Evolutionary conservation across 92 coral and sea anemone genomes (phyloP), one percentile per base, ranked within the genome.

Genomic region (Epizoanthus stellaris): DNA sequence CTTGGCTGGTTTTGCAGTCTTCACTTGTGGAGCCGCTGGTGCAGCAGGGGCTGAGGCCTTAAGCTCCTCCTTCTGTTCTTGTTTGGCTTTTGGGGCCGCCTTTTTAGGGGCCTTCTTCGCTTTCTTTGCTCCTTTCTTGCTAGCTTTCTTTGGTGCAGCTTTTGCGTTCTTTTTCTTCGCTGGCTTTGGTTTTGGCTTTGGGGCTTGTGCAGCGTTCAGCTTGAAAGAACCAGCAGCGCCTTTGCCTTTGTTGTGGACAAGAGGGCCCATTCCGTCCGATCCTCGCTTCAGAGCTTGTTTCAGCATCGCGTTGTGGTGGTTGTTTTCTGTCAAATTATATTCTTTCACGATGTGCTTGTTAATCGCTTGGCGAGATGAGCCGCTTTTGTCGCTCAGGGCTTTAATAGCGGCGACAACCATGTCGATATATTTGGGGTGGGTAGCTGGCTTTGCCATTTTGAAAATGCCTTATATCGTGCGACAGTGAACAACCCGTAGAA

Each of bases 161-260:
- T 91, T 91, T 59, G 73, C 83, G 3, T 74, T 69, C 39, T 58
- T 67, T 21, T 66, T 79, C 73, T 86, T 86, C 19, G 77, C 86
- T 83, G 89, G 63, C 70, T 84, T 75, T n/a, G 39, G 39, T 56
- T 76, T 77, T 42, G 69, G 40, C 49, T 76, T 76, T 43, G 91
- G 87, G 17, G 88, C 66, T 25, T 85, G 81, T 59, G 87, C 90
- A 59, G 91, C 76, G 61, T 80, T 92, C 43, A 94, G 87, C 75
- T 94, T 94, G 85, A 94, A 94, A 16, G 98, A 94, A 0, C 98
- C 98, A 0, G 98, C 95, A 2, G 98, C 98, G 0, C 98, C 98
- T 47, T 85, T 94, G 3, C 98, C 98, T 69, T 94, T 94, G 80
- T 88, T 92, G 84, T 94, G 98, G 52, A 82, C 94, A 13, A 94